Conservation (phyloP, 2,888 invertebrate genomes). For the Microplitis manilae region DNA sequence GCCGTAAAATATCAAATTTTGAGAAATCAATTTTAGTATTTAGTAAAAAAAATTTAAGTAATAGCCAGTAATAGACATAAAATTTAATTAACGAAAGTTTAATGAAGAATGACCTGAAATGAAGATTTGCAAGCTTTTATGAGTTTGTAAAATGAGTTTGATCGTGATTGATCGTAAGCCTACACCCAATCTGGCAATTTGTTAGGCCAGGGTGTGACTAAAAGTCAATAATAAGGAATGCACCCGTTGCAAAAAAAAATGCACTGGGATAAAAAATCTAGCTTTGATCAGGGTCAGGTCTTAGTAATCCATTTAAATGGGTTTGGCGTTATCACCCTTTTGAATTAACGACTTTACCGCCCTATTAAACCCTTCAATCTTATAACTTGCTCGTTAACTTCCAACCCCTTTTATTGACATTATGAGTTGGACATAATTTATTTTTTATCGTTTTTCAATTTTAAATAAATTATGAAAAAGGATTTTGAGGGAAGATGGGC, state of each 20-base stretch:
- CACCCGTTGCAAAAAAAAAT: background rate
- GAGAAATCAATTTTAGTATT: too few relatives aligned
- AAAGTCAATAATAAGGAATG: slow-evolving; percentile 20
- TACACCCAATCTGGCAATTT: slow-evolving; percentile 51
- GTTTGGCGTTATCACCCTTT: slow-evolving; percentile 1
- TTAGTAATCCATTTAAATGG: slow-evolving; percentile 54
- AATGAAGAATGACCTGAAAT: background rate
- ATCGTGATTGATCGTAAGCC: slow-evolving; percentile 50
- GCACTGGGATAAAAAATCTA: background rate
- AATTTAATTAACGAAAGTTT: background rate
- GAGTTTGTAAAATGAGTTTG: slow-evolving; percentile 19
- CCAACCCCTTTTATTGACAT: background rate
- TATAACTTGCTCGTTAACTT: background rate
- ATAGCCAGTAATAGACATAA: background rate
- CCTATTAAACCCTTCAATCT: background rate
- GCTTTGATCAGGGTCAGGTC: slow-evolving; percentile 44
- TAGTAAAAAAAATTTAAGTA: slow-evolving; percentile 8
- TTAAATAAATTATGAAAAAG: background rate
- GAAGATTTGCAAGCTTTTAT: background rate
- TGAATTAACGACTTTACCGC: background rate
- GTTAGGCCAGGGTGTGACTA: slow-evolving; percentile 46
- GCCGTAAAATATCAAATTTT: too few relatives aligned
- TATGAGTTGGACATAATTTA: background rate
- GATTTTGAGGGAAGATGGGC: too few relatives aligned
- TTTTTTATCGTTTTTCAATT: background rate